Percentiles rank a stretch among this genome's conserved stretches.
Conservation (phyloP, 23 tunicate genomes). For the Corella eumyota region DNA sequence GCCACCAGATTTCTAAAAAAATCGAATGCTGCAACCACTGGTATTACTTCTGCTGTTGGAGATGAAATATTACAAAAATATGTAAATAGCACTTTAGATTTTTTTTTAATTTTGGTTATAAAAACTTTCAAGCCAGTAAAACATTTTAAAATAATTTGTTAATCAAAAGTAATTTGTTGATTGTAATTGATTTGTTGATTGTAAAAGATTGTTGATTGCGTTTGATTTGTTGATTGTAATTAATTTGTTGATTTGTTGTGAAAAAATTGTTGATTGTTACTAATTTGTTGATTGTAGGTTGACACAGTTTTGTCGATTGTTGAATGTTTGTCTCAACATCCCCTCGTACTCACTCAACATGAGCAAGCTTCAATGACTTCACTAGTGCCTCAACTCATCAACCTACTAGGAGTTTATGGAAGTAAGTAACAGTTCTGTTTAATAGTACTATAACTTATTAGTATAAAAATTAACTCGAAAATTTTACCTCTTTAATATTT, state of each 20-base stretch:
- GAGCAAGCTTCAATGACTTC: constrained; percentile 62
- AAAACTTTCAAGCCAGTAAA: no score
- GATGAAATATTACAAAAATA: constrained; percentile 65
- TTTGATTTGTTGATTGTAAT: no score
- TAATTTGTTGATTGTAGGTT: constrained; percentile 11
- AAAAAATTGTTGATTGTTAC: neutral
- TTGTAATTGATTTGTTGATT: no score
- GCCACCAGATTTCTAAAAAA: constrained; percentile 59
- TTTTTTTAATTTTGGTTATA: neutral
- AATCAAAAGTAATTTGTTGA: no score
- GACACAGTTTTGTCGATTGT: constrained; percentile 67
- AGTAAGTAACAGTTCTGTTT: constrained; percentile 13
- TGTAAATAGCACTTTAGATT: constrained; percentile 14
- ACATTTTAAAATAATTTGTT: no score
- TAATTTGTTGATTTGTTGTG: neutral
- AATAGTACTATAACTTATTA: no score
- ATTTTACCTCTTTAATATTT: no score
- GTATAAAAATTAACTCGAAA: no score
- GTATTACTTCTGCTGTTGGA: constrained; percentile 47
- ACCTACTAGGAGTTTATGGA: constrained; percentile 45
- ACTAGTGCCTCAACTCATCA: constrained; percentile 56
- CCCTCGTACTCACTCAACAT: constrained; percentile 58
- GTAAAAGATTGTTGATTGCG: no score
- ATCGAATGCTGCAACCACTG: constrained; percentile 13
- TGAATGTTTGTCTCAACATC: constrained; percentile 87